Conservation (phyloP, 2,797 vertebrate species). For the Caiman crocodilus region DNA sequence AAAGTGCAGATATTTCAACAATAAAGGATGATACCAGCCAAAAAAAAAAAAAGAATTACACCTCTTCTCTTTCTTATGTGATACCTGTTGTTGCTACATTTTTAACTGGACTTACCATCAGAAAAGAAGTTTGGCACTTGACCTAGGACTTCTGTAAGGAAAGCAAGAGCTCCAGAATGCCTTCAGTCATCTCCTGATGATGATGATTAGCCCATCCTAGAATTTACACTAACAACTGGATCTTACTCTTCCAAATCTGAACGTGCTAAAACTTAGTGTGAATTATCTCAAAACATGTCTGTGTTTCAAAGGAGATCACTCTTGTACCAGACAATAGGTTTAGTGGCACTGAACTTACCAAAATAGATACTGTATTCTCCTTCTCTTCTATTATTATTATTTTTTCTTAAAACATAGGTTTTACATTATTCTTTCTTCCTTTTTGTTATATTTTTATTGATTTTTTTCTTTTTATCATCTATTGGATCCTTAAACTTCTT, state of each 20-base stretch:
- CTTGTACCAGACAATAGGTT: neutral
- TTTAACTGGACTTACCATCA: neutral
- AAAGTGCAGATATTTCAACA: neutral
- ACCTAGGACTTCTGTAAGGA: neutral
- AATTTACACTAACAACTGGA: neutral
- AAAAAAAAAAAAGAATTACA: neutral
- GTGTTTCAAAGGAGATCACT: neutral
- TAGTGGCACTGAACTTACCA: accelerated
- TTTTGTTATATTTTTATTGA: neutral
- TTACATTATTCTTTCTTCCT: neutral
- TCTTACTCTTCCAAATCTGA: neutral
- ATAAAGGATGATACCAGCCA: neutral
- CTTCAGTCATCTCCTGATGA: neutral
- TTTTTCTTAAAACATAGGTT: no score
- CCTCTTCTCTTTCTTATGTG: neutral
- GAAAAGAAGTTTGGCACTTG: neutral
- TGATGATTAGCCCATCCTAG: neutral
- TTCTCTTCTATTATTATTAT: no score
- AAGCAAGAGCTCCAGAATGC: neutral
- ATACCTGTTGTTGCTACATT: neutral
- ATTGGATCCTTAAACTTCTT: neutral
- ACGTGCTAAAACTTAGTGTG: neutral
- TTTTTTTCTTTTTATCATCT: neutral
- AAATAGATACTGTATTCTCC: neutral
- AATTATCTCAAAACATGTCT: neutral